Conservation (phyloP, 2,797 vertebrate species). For the Sparus aurata region DNA sequence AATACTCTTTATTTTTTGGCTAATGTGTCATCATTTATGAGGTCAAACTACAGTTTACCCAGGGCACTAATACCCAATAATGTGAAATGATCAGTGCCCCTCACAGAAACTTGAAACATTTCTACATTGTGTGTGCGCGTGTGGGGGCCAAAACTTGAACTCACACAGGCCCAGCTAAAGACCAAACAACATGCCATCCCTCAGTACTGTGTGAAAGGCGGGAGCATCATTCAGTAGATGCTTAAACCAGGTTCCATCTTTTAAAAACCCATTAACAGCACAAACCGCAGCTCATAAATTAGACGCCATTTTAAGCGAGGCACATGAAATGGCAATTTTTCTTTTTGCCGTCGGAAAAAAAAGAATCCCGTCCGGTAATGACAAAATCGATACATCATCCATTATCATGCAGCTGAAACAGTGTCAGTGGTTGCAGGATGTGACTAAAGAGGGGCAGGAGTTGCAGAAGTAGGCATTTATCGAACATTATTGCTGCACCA, state of each 20-base stretch:
- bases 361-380: conserved; percentile 37
- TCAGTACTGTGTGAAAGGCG: neutral
- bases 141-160: conserved; percentile 6
- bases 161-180: neutral
- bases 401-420: conserved; percentile 11
- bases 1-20: neutral
- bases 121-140: neutral
- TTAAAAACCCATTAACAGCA: conserved; percentile 39
- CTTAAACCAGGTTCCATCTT: conserved; percentile 34
- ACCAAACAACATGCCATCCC: neutral
- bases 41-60: neutral
- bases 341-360: conserved; percentile 17
- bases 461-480: conserved; percentile 31
- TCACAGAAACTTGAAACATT: neutral
- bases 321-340: conserved; percentile 37
- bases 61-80: neutral
- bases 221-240: conserved; percentile 18
- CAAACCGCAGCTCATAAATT: conserved; percentile 49
- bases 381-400: conserved; percentile 34
- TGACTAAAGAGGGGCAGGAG: conserved; percentile 10
- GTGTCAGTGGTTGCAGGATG: conserved; percentile 6
- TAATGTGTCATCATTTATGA: neutral
- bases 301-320: conserved; percentile 15
- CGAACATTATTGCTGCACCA: conserved; percentile 23
- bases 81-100: neutral